Evolutionary conservation across 37 sponge, comb jelly and placozoan genomes (phyloP).

Genomic region (Hexactinellida sp.): DNA sequence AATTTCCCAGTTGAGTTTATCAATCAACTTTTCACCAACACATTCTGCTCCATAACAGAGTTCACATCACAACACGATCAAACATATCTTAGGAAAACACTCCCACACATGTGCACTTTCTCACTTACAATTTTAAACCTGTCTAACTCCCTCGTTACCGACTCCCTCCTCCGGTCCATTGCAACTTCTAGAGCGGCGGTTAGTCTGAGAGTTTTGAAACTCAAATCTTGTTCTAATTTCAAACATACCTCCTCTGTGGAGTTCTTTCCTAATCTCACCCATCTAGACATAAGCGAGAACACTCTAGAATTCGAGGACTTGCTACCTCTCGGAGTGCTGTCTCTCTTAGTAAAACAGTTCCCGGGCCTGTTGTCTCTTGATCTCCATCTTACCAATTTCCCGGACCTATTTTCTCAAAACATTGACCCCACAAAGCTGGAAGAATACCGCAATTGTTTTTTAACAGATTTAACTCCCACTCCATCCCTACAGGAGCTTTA

Average conservation of each 20-base stretch:
- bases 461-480: neutral
- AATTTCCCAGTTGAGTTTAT: neutral
- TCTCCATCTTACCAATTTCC: neutral
- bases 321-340: neutral
- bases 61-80: neutral
- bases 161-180: neutral
- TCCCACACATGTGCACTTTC: neutral
- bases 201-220: neutral
- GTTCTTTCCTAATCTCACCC: neutral
- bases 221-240: neutral
- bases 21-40: neutral
- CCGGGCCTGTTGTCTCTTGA: neutral
- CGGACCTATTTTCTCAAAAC: neutral
- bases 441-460: neutral
- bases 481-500: neutral
- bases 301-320: neutral
- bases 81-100: neutral
- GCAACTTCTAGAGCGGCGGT: neutral
- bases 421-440: neutral
- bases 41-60: neutral
- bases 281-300: neutral
- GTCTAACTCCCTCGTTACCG: neutral
- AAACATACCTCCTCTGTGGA: neutral
- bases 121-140: neutral
- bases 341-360: neutral